phyloP scores from a whole-genome alignment of 2,888 invertebrate genomes.

The Lypha dubia region DNA sequence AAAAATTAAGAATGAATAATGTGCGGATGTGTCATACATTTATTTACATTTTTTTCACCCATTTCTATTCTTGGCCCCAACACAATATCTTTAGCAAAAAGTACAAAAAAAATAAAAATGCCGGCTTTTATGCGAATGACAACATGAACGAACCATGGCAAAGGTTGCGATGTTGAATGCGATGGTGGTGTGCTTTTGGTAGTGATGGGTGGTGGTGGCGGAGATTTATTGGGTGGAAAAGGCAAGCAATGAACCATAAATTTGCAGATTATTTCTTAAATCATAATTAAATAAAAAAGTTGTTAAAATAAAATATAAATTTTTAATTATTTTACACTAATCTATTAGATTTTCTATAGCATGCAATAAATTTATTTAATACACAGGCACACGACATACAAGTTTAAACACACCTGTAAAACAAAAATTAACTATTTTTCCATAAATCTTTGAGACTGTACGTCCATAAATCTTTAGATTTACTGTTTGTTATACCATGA shows the following conservation, averaged over 20 bases:
- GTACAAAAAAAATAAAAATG: too few relatives aligned
- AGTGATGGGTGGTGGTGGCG: slow-evolving; percentile 8
- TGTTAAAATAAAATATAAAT: background rate
- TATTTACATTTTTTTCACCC: background rate
- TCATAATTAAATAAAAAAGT: slow-evolving; percentile 22
- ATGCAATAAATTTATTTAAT: slow-evolving; percentile 21
- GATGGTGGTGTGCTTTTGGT: slow-evolving; percentile 15
- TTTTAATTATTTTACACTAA: slow-evolving; percentile 19
- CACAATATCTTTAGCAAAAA: background rate
- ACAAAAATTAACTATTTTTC: background rate
- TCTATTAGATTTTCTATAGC: slow-evolving; percentile 1
- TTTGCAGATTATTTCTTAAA: slow-evolving; percentile 41
- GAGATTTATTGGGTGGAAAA: slow-evolving; percentile 7
- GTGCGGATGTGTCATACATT: slow-evolving; percentile 49
- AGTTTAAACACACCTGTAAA: slow-evolving; percentile 36
- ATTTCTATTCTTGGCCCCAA: background rate
- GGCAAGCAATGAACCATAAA: slow-evolving; percentile 40
- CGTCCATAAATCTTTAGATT: background rate
- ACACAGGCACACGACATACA: slow-evolving; percentile 22
- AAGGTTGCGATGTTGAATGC: slow-evolving; percentile 21
- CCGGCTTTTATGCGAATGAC: slow-evolving; percentile 23
- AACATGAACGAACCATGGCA: slow-evolving; percentile 22
- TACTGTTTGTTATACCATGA: background rate
- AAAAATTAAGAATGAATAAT: slow-evolving; percentile 21
- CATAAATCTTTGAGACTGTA: background rate